These are phyloP conservation scores for Lepisosteus oculatus DNA, from an alignment of 2,113 vertebrate species.

Conservation along the genomic window DNA sequence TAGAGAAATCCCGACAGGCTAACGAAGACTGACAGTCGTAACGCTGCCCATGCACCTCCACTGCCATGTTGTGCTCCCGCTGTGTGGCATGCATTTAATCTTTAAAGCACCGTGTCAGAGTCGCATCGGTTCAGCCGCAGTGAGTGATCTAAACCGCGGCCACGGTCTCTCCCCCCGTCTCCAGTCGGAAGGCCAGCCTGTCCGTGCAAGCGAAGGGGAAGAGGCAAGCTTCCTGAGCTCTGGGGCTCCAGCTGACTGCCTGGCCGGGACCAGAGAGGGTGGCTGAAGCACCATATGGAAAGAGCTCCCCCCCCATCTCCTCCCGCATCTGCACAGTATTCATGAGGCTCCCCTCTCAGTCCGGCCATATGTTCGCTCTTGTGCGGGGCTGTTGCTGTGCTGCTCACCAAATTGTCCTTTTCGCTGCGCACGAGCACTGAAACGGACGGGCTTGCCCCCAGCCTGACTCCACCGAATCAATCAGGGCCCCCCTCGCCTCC, in stretches of 20 bases:
- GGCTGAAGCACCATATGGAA: conserved; percentile 52
- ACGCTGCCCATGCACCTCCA: not conserved
- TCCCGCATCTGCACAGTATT: conserved; percentile 56
- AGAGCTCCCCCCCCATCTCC: conserved; percentile 33
- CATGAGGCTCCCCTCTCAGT: conserved; percentile 57
- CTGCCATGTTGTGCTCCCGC: conserved; percentile 13
- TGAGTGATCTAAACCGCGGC: conserved; percentile 18
- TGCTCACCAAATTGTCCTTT: conserved; percentile 69
- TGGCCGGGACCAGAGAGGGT: conserved; percentile 58
- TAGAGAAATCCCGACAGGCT: not conserved
- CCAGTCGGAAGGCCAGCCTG: conserved; percentile 26
- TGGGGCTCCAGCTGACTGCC: conserved; percentile 46
- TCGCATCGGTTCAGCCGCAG: conserved; percentile 7
- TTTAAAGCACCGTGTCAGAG: conserved; percentile 24
- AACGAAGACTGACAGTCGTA: conserved; percentile 7
- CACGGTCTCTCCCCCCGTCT: conserved; percentile 26
- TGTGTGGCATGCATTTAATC: not conserved
- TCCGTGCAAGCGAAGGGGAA: too few species aligned
- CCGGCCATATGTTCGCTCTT: conserved; percentile 73
- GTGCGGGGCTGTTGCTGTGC: conserved; percentile 63
- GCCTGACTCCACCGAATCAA: conserved; percentile 41
- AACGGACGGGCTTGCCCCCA: conserved; percentile 42
- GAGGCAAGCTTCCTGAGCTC: conserved; percentile 25
- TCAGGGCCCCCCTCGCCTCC: conserved; percentile 19
- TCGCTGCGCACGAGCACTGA: conserved; percentile 55